These are phyloP conservation scores for Gymnobelideus leadbeateri DNA, from an alignment of 2,113 vertebrate genomes.

Conservation along the genomic window DNA sequence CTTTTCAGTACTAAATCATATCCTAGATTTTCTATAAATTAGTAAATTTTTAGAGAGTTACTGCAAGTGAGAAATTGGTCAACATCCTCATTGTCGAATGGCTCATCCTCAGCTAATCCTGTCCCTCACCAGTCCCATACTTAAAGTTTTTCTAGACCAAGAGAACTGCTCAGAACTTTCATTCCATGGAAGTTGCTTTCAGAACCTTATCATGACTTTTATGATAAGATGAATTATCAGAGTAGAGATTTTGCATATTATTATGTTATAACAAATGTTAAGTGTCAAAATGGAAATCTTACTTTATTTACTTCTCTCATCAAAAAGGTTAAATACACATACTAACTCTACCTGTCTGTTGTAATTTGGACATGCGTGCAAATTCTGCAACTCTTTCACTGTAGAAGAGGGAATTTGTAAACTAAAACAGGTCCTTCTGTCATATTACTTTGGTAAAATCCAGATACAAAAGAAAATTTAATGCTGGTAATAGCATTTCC, in stretches of 20 bases:
- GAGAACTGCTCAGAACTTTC: not conserved
- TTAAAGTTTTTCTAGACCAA: not conserved
- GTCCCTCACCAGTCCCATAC: not conserved
- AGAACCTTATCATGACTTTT: not conserved
- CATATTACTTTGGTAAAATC: slow-evolving; percentile 26
- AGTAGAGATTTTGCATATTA: not conserved
- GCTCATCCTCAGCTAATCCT: not conserved
- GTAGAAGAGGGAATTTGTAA: not conserved
- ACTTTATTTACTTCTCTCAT: not conserved
- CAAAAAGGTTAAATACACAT: not conserved
- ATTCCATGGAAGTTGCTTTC: not conserved
- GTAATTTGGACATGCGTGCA: not conserved
- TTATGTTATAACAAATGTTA: not conserved
- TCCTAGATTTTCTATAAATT: not conserved
- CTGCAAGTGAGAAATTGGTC: not conserved
- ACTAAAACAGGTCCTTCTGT: not conserved
- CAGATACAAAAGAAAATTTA: not conserved
- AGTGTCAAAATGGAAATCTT: not conserved
- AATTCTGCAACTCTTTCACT: slow-evolving; percentile 52
- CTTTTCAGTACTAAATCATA: not conserved
- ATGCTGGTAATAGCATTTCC: not conserved
- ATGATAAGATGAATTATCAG: not conserved
- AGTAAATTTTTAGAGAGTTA: not conserved
- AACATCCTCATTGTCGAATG: not conserved
- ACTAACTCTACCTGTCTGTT: not conserved